Conservation (phyloP, 2,113 vertebrate species). For the Anas platyrhynchos region DNA sequence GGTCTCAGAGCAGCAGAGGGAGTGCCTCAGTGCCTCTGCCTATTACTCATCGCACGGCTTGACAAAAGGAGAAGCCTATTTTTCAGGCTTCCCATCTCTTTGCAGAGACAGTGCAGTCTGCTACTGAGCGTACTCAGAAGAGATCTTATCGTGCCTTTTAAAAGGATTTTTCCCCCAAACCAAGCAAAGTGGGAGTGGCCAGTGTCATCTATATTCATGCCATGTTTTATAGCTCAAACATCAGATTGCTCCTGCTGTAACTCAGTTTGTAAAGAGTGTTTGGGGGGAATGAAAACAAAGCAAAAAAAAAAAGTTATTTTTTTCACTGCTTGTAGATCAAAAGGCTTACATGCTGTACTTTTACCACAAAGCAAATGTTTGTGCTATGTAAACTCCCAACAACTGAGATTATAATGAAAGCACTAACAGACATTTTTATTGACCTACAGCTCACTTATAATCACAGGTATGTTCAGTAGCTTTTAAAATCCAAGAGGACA, state of each 20-base stretch:
- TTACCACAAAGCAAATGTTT: constrained; percentile 66
- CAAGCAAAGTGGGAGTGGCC: constrained; percentile 24
- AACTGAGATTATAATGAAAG: constrained; percentile 64
- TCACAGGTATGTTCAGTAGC: constrained; percentile 57
- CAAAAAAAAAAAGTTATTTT: background rate
- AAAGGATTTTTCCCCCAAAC: constrained; percentile 16
- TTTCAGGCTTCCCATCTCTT: constrained; percentile 24
- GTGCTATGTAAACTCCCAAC: constrained; percentile 66
- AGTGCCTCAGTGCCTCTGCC: background rate
- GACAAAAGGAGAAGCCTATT: background rate
- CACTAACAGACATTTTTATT: constrained; percentile 64
- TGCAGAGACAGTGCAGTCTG: background rate
- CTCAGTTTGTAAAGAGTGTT: constrained; percentile 20
- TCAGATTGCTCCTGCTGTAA: background rate
- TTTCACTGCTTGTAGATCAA: constrained; percentile 44
- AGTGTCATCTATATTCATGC: constrained; percentile 33
- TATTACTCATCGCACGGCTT: background rate
- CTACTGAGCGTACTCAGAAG: constrained; percentile 34
- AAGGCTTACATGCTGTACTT: constrained; percentile 48
- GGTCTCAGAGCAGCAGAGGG: background rate
- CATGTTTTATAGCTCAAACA: constrained; percentile 60
- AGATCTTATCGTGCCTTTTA: constrained; percentile 33
- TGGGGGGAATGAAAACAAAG: constrained; percentile 49
- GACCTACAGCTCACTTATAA: constrained; percentile 60
- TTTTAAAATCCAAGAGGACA: constrained; percentile 38